Evolutionary conservation across 2,888 invertebrate genomes (phyloP).

Genomic region (Drosophila longiperda): DNA sequence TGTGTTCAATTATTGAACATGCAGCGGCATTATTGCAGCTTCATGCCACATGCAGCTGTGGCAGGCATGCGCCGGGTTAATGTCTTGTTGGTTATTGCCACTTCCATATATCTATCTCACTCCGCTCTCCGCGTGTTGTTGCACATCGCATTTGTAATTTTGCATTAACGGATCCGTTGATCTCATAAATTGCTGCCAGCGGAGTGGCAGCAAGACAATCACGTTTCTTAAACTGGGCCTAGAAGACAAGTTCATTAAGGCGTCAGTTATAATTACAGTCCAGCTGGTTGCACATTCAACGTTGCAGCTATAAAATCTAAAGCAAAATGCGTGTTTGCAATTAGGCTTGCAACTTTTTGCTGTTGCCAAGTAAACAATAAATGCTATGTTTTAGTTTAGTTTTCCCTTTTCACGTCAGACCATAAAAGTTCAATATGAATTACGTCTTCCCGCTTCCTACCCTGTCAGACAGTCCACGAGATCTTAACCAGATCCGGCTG

Average conservation of each 20-base stretch:
- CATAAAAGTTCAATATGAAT: conserved; percentile 67
- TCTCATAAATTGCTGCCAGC: conserved; percentile 69
- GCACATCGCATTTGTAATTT: conserved; percentile 75
- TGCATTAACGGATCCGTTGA: conserved; percentile 77
- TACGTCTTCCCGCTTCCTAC: conserved; percentile 17
- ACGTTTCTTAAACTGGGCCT: conserved; percentile 22
- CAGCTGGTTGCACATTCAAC: conserved; percentile 26
- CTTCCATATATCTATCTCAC: conserved; percentile 49
- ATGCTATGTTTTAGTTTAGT: conserved; percentile 1
- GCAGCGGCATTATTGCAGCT: conserved; percentile 39
- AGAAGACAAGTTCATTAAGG: conserved; percentile 51
- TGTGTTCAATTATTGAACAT: conserved; percentile 60
- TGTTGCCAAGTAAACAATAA: conserved; percentile 23
- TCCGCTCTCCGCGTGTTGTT: conserved; percentile 9
- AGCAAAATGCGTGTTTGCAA: conserved; percentile 14
- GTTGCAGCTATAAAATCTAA: conserved; percentile 29
- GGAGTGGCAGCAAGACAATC: background rate
- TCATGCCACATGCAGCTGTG: conserved; percentile 47
- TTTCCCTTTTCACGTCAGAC: conserved; percentile 18
- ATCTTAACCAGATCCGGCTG: conserved; percentile 38
- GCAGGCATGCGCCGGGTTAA: conserved; percentile 74
- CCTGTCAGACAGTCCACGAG: background rate
- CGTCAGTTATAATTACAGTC: conserved; percentile 52
- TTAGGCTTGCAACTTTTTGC: conserved; percentile 12
- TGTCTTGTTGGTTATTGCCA: conserved; percentile 81